These are phyloP conservation scores for Drosophila algonquin DNA, from an alignment of 2,888 invertebrate genomes.

Conservation along the genomic window DNA sequence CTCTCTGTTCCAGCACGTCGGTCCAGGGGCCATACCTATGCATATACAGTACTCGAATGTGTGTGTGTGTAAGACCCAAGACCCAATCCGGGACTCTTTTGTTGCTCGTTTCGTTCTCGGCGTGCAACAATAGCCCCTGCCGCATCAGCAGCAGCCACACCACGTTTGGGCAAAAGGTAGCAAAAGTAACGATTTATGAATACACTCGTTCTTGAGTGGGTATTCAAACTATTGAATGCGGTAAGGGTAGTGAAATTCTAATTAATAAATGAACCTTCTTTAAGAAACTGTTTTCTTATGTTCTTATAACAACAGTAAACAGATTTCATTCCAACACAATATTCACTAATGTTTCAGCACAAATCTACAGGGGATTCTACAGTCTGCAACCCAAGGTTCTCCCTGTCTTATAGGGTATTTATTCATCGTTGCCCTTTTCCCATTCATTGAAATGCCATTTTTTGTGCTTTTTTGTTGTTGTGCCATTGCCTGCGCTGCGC, in stretches of 20 bases:
- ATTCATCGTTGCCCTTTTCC: no score
- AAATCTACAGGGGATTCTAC: neutral
- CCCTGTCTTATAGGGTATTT: neutral
- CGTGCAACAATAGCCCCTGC: slow-evolving; percentile 70
- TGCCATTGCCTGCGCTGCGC: slow-evolving; percentile 39
- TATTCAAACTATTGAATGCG: slow-evolving; percentile 12
- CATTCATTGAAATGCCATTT: neutral
- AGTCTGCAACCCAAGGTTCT: no score
- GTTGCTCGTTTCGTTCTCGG: slow-evolving; percentile 64
- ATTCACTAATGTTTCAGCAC: neutral
- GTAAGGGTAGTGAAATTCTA: no score
- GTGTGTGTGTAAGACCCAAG: slow-evolving; percentile 1
- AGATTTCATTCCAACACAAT: no score
- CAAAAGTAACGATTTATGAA: slow-evolving; percentile 72
- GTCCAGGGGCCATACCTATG: neutral
- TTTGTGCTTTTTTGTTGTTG: slow-evolving; percentile 23
- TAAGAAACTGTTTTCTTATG: neutral
- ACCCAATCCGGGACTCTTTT: slow-evolving; percentile 56
- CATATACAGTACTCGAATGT: neutral
- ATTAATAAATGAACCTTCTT: neutral
- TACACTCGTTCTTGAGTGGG: slow-evolving; percentile 17
- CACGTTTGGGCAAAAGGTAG: slow-evolving; percentile 65
- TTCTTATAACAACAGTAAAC: no score
- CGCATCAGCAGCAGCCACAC: slow-evolving; percentile 25
- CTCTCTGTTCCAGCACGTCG: neutral